phyloP scores from a whole-genome alignment of 2,888 invertebrate genomes.

The Drosophila barbarae region DNA sequence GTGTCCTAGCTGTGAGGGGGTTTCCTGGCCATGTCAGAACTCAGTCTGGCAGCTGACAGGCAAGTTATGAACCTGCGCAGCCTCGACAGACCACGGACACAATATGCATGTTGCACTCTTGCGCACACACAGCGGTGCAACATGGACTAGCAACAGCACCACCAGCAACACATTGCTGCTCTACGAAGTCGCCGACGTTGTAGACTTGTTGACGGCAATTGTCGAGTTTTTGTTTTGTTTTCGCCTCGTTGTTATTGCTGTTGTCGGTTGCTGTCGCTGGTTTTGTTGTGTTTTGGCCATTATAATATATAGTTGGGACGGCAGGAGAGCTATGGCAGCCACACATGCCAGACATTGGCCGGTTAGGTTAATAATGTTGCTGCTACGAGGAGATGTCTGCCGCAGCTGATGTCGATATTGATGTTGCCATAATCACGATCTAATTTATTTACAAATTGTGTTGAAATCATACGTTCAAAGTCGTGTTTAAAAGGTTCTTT shows the following conservation, averaged over 20 bases:
- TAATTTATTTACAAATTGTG: conserved; percentile 77
- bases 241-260: conserved; percentile 33
- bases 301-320: conserved; percentile 71
- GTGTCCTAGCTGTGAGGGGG: not conserved
- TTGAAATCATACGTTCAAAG: conserved; percentile 74
- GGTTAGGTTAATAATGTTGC: conserved; percentile 71
- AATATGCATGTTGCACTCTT: conserved; percentile 62
- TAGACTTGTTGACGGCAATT: conserved; percentile 70
- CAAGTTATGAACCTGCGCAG: conserved; percentile 64
- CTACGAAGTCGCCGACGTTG: conserved; percentile 13
- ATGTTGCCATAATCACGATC: conserved; percentile 76
- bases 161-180: conserved; percentile 49
- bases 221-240: conserved; percentile 28
- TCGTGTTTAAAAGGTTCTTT: conserved; percentile 73
- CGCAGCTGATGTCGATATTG: conserved; percentile 56
- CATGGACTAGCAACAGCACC: conserved; percentile 35
- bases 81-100: conserved; percentile 33
- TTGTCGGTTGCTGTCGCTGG: conserved; percentile 4
- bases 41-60: conserved; percentile 45
- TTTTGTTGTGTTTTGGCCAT: conserved; percentile 56
- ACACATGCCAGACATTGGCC: conserved; percentile 61
- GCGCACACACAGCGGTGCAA: conserved; percentile 26
- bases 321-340: conserved; percentile 29
- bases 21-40: conserved; percentile 52
- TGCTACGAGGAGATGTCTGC: conserved; percentile 21